Base-by-base conservation (phyloP, 2,888 invertebrate genomes). In the Tipula helvola region DNA sequence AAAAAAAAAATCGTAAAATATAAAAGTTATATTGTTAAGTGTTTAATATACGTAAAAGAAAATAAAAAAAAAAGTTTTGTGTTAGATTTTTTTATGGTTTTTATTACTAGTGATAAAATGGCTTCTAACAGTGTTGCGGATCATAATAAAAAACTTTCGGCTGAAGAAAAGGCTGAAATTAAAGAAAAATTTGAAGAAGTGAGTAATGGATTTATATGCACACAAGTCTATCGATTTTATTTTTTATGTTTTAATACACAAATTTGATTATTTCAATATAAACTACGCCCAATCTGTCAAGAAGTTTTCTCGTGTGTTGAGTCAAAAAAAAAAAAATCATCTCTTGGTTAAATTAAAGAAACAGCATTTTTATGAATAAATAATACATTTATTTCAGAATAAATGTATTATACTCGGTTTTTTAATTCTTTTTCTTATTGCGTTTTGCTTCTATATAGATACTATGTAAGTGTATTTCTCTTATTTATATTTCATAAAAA, bases 141-240 rank as follows among this genome's bases (percentile, higher is more conserved):
- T 7, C 90, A 91, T 87, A 71, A 71, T 28, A 91, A 91, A 90
- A 90, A 90, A 87, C 89, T 91, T 87, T 91, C 91, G 87, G 89
- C 89, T 87, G 96, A 96, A 90, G 96, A 96, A 92, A 93, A 94
- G 89, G 92, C 94, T 88, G 96, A 96, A 92, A 94, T 96, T 90
- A 93, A 93, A 90, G 96, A 96, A 92, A 95, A 95, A 90, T 96
- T 96, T 90, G 93, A 93, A 89, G 94, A 94, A 93, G 96, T 96
- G 93, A 93, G 93, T 92, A 88, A 44, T 87, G 41, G 16, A 85
- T 85, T 39, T 39, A 85, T 28, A 28, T 85, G 36, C 39, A 85
- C 83, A 83, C 39, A 85, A 39, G n/a, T 39, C 39, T 85, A 18
- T 85, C 39, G 36, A 41, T n/a, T 85, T 85, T 28, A 28, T 36